Evolutionary conservation across 2,888 invertebrate genomes (phyloP).

Genomic region (Drosophila koepferae): DNA sequence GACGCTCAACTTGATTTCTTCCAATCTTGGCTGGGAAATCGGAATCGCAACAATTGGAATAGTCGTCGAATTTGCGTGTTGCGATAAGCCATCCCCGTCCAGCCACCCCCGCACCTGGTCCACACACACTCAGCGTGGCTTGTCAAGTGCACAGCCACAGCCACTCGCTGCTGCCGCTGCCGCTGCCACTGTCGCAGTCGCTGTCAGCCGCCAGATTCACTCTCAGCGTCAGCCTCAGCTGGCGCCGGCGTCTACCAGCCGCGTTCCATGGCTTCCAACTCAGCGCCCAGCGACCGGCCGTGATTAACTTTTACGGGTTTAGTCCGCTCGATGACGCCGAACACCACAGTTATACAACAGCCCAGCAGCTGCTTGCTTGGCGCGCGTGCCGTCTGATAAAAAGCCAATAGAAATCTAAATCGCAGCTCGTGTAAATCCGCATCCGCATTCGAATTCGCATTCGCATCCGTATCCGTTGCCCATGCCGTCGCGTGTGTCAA

Average conservation of each 20-base stretch:
- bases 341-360: conserved; percentile 67
- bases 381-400: conserved; percentile 49
- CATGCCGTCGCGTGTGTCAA: conserved; percentile 49
- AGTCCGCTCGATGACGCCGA: conserved; percentile 83
- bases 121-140: conserved; percentile 40
- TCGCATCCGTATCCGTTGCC: conserved; percentile 15
- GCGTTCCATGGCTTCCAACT: conserved; percentile 60
- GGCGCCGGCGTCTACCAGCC: conserved; percentile 56
- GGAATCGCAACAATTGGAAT: conserved; percentile 81
- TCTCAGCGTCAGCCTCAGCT: conserved; percentile 67
- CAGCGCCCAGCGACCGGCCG: conserved; percentile 76
- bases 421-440: conserved; percentile 49
- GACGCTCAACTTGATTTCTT: conserved; percentile 76
- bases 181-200: conserved; percentile 18
- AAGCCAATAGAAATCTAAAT: conserved; percentile 53
- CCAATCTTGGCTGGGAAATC: conserved; percentile 80
- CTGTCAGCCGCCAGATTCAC: conserved; percentile 61
- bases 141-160: conserved; percentile 63
- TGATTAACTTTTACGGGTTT: conserved; percentile 84
- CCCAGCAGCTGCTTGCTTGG: conserved; percentile 57
- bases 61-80: conserved; percentile 68
- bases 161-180: conserved; percentile 44
- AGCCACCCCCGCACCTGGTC: conserved; percentile 13
- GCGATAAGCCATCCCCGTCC: conserved; percentile 48
- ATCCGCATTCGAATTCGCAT: conserved; percentile 22